Evolutionary conservation across 1,140 invertebrate genomes (phyloP).

Genomic region (Orius insidiosus): DNA sequence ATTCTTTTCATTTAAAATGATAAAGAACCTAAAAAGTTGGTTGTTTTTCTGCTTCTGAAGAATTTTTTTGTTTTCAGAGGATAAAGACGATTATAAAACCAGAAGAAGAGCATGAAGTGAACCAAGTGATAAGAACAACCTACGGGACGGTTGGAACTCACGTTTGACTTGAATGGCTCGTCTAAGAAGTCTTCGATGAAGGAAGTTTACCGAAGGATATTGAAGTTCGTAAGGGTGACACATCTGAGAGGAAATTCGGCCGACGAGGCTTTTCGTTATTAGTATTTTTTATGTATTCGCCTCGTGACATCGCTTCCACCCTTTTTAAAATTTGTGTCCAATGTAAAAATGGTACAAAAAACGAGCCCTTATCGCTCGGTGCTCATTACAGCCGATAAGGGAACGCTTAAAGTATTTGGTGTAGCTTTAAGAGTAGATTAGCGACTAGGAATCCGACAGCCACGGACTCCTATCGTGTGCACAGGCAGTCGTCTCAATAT

Average conservation of each 20-base stretch:
- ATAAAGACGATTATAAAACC: conserved; percentile 20
- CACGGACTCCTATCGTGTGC: too few relatives aligned
- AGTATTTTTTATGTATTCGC: background rate
- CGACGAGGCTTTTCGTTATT: background rate
- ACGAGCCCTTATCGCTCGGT: background rate
- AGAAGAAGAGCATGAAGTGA: conserved; percentile 20
- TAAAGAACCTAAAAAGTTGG: background rate
- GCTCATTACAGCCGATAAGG: background rate
- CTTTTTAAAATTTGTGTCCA: background rate
- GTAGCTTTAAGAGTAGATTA: conserved; percentile 4
- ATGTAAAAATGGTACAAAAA: background rate
- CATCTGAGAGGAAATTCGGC: conserved; percentile 1
- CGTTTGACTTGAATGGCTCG: conserved; percentile 24
- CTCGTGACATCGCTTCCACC: background rate
- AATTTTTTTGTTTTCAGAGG: conserved; percentile 18
- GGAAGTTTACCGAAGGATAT: too few relatives aligned
- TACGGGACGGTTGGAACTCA: conserved; percentile 21
- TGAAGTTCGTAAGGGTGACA: background rate
- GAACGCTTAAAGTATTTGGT: background rate
- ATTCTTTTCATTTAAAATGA: background rate
- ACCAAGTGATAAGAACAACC: conserved; percentile 15
- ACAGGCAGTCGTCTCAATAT: too few relatives aligned
- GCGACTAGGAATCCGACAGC: too few relatives aligned
- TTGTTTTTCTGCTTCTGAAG: background rate
- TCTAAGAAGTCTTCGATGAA: conserved; percentile 11